Evolutionary conservation across 2,113 vertebrate species (phyloP), one percentile per base, ranked within the genome.

Genomic region (Indri indri): DNA sequence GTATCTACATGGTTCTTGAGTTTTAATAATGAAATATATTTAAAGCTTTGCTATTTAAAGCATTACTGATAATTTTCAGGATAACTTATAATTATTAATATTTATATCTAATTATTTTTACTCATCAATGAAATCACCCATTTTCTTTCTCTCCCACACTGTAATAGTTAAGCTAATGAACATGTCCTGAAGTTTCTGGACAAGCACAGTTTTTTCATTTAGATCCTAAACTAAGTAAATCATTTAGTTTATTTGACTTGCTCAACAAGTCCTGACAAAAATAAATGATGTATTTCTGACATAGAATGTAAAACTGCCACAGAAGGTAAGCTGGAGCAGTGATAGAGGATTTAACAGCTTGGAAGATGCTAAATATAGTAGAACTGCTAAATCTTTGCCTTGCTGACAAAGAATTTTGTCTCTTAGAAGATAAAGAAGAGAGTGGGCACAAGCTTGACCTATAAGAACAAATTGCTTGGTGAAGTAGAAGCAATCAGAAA

Each of bases 41-140:
- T 94, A 91, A 93, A 89, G 45, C 18, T 94, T 82, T 79, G 14
- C 59, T 96, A 70, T 52, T 94, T 89, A 91, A 30, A 89, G 6
- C 93, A 91, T 88, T 88, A 74, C 30, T 82, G 23, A 82, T 89
- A 68, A 66, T 92, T 90, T 84, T 95, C 45, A 95, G 65, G 50
- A 79, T 65, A 90, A 40, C 32, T 95, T 74, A 17, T 37, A 16
- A 70, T 81, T 50, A 50, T 50, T 50, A 47, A 47, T 90, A 59
- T 52, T 94, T 95, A 32, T 45, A 54, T 68, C 13, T 79, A 81
- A 30, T 42, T 91, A 73, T 63, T 90, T 86, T 88, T 85, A 71
- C 22, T 94, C 50, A 91, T 70, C 27, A 91, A 8, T 71, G 2
- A 86, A 65, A 59, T 34, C 8, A 81, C 17, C 79, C 11, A 18